phyloP scores from a whole-genome alignment of 1,140 invertebrate species.

The Drosophila watanabei region DNA sequence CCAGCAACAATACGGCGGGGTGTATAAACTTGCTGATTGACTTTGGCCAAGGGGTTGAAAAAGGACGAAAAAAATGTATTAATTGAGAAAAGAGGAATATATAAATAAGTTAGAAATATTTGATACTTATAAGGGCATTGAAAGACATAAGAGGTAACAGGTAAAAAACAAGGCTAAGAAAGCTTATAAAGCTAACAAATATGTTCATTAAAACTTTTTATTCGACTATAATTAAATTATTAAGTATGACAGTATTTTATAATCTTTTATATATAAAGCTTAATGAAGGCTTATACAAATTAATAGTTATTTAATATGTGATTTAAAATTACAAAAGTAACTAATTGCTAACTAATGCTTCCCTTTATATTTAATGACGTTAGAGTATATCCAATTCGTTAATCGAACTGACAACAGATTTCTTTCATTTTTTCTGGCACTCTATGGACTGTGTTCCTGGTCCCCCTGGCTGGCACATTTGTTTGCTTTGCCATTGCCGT shows the following conservation, averaged over 20 bases:
- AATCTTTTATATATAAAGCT: not conserved
- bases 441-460: constrained; percentile 26
- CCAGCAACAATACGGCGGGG: not conserved
- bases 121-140: not conserved
- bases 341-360: not conserved
- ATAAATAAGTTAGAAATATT: not conserved
- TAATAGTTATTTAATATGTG: not conserved
- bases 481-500: constrained; percentile 62
- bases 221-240: not conserved
- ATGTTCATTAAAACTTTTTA: no score
- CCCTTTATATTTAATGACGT: not conserved
- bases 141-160: not conserved
- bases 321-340: not conserved
- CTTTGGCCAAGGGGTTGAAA: not conserved
- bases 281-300: not conserved
- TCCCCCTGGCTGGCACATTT: constrained; percentile 55
- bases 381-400: constrained; percentile 14
- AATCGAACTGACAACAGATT: not conserved
- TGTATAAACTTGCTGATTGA: constrained; percentile 8
- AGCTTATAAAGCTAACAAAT: no score
- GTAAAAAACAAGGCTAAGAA: not conserved
- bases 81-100: not conserved
- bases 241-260: not conserved
- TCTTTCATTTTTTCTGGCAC: constrained; percentile 47
- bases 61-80: not conserved